Evolutionary conservation across 2,797 vertebrate species (phyloP).

Genomic region (Pempheris klunzingeri): DNA sequence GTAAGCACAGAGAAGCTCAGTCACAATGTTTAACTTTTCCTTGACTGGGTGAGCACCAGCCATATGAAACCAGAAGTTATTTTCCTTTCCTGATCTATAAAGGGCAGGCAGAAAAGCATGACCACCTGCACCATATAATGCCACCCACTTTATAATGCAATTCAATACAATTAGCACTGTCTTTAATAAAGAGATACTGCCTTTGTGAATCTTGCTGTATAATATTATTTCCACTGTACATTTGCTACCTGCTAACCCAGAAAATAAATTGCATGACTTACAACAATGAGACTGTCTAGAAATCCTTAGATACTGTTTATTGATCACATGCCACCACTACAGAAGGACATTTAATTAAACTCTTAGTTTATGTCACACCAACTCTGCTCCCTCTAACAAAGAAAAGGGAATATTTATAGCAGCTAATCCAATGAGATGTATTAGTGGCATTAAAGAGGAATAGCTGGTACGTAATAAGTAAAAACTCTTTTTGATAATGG

Average conservation of each 20-base stretch:
- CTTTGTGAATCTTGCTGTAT: not conserved
- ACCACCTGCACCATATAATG: not conserved
- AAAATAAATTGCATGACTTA: constrained; percentile 49
- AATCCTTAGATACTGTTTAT: constrained; percentile 62
- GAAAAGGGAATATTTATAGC: constrained; percentile 26
- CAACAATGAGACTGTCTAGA: constrained; percentile 27
- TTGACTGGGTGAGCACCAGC: constrained; percentile 20
- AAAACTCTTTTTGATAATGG: not conserved
- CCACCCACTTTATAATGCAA: not conserved
- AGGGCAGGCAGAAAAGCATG: not conserved
- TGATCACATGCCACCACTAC: constrained; percentile 50
- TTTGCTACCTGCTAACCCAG: constrained; percentile 40
- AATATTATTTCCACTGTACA: constrained; percentile 20
- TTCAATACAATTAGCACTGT: not conserved
- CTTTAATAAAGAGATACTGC: constrained; percentile 7
- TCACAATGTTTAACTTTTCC: constrained; percentile 14
- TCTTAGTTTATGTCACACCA: constrained; percentile 33
- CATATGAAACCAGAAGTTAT: constrained; percentile 17
- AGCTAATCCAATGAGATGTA: not conserved
- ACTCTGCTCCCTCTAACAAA: constrained; percentile 25
- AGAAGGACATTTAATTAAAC: constrained; percentile 58
- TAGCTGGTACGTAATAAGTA: not conserved
- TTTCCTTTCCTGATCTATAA: constrained; percentile 7
- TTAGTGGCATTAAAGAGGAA: constrained; percentile 21
- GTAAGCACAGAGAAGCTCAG: constrained; percentile 10